These are phyloP conservation scores for Epiperipatus broadwayi DNA, from an alignment of 2,888 invertebrate genomes.

Conservation along the genomic window DNA sequence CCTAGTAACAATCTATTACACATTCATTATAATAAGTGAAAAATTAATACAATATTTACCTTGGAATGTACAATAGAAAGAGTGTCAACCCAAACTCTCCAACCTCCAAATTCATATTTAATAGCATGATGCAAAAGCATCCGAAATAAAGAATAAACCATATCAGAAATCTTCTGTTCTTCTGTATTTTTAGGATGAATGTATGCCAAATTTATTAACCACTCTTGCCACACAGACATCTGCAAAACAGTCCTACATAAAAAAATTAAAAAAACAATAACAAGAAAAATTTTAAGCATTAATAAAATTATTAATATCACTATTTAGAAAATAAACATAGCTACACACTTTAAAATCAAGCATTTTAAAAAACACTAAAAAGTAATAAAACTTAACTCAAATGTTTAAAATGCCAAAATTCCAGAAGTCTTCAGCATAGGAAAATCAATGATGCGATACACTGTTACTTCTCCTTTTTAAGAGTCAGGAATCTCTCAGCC, in stretches of 20 bases:
- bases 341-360: too few species aligned
- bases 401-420: too few species aligned
- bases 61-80: constrained; percentile 97
- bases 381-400: too few species aligned
- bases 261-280: neutral
- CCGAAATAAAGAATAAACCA: constrained; percentile 91
- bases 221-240: constrained; percentile 99
- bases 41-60: constrained; percentile 36
- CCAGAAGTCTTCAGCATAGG: too few species aligned
- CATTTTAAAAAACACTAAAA: too few species aligned
- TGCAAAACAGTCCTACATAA: constrained; percentile 59
- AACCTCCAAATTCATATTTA: constrained; percentile 96
- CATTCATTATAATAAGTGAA: too few species aligned
- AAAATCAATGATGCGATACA: too few species aligned
- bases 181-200: constrained; percentile 87
- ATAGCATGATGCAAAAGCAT: constrained; percentile 97
- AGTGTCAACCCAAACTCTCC: constrained; percentile 99
- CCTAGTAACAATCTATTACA: too few species aligned
- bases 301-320: constrained; percentile 7
- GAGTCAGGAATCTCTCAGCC: too few species aligned
- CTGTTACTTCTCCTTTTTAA: too few species aligned
- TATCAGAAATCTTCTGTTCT: constrained; percentile 88
- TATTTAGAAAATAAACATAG: too few species aligned
- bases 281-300: neutral
- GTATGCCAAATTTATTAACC: constrained; percentile 73